phyloP scores from a whole-genome alignment of 2,888 invertebrate genomes.

The Xylota segnis region DNA sequence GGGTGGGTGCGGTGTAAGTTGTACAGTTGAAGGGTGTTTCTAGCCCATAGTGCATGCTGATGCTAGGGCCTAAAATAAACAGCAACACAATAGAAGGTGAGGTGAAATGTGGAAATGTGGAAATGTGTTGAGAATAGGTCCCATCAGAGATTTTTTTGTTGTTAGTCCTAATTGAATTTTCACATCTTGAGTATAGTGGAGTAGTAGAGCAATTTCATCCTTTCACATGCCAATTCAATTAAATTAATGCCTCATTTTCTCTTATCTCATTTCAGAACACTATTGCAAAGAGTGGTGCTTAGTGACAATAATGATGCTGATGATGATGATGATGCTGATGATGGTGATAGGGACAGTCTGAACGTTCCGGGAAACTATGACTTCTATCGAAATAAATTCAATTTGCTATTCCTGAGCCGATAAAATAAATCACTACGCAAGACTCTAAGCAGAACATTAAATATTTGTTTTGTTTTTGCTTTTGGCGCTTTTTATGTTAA shows the following conservation, averaged over 20 bases:
- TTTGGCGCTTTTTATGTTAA: slow-evolving; percentile 67
- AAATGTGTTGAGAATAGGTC: slow-evolving; percentile 8
- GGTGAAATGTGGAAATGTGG: not conserved
- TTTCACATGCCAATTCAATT: slow-evolving; percentile 33
- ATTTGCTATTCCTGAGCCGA: slow-evolving; percentile 10
- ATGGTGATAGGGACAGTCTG: slow-evolving; percentile 9
- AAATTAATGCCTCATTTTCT: slow-evolving; percentile 58
- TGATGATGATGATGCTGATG: not conserved
- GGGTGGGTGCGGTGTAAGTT: slow-evolving; percentile 17
- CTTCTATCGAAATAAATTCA: slow-evolving; percentile 34
- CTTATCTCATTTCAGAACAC: slow-evolving; percentile 63
- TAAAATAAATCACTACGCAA: slow-evolving; percentile 13
- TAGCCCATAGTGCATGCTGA: slow-evolving; percentile 18
- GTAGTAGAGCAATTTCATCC: slow-evolving; percentile 19
- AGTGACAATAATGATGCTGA: slow-evolving; percentile 8
- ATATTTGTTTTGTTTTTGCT: slow-evolving; percentile 18
- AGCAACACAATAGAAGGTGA: slow-evolving; percentile 17
- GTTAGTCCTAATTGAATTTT: slow-evolving; percentile 36
- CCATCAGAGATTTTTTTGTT: not conserved
- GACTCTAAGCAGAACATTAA: not conserved
- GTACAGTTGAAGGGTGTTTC: slow-evolving; percentile 8
- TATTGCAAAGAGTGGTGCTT: slow-evolving; percentile 26
- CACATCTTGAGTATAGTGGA: slow-evolving; percentile 20
- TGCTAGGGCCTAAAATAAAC: slow-evolving; percentile 32
- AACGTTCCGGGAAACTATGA: slow-evolving; percentile 43